Evolutionary conservation across 1,140 invertebrate species (phyloP).

Genomic region (Meloidogyne chitwoodi): DNA sequence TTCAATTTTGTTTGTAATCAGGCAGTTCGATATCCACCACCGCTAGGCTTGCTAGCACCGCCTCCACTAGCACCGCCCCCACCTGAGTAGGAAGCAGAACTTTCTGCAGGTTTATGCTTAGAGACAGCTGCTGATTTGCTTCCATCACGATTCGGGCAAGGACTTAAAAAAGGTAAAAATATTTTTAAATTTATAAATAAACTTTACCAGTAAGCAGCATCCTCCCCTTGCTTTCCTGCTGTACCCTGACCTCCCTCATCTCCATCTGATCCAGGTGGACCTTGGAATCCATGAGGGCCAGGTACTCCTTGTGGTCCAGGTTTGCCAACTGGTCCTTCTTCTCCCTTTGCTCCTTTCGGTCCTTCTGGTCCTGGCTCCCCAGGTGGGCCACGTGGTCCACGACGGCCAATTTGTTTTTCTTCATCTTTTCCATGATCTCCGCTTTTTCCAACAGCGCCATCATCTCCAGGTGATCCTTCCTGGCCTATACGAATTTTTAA

Average conservation of each 20-base stretch:
- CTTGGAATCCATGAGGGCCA: slow-evolving; percentile 35
- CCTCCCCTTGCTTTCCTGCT: slow-evolving; percentile 4
- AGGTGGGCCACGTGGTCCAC: slow-evolving; percentile 37
- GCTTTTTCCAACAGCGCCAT: slow-evolving; percentile 29
- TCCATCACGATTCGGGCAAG: slow-evolving; percentile 21
- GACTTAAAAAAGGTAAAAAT: neutral
- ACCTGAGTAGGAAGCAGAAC: neutral
- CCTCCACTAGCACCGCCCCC: neutral
- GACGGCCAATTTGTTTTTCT: slow-evolving; percentile 44
- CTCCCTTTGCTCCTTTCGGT: slow-evolving; percentile 23
- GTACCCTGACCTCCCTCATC: slow-evolving; percentile 32
- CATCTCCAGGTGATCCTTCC: slow-evolving; percentile 24
- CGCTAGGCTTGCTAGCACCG: neutral
- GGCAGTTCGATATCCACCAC: too few species aligned
- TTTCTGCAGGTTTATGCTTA: neutral
- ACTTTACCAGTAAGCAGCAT: slow-evolving; percentile 21
- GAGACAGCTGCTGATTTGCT: neutral
- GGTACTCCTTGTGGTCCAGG: slow-evolving; percentile 26
- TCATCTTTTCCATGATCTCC: slow-evolving; percentile 39
- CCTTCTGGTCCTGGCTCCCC: slow-evolving; percentile 33
- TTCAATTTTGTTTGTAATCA: too few species aligned
- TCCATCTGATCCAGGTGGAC: slow-evolving; percentile 38
- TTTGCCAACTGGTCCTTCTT: slow-evolving; percentile 33
- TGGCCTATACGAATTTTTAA: slow-evolving; percentile 5
- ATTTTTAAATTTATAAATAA: neutral